Base-by-base conservation (phyloP, 2,888 invertebrate genomes). In the Sesia apiformis region DNA sequence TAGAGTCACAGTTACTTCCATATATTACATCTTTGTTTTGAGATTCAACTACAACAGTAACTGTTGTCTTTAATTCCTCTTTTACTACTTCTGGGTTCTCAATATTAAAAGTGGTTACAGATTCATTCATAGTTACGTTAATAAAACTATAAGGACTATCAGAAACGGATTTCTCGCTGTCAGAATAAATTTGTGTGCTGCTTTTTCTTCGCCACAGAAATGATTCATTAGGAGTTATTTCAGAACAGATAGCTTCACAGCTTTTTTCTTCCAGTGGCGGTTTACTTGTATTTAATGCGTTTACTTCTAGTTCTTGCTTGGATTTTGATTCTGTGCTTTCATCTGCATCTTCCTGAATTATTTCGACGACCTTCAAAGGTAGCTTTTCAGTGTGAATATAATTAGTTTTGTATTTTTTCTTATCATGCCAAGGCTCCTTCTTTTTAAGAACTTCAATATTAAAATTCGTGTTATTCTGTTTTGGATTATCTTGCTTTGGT, bases 181-280 rank as follows among this genome's bases (percentile, higher is more conserved):
- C 89, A 2, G 80, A 78, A 64, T 84, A 86, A 60, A 82, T 77
- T 66, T 82, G 84, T 51, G 78, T 76, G 58, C 65, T 76, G 62
- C 83, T 85, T 74, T 88, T 91, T 57, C 88, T 74, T 56, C 92
- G 90, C 91, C 93, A 93, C 43, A 94, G 77, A 74, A 94, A 94
- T 4, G 94, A 93, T 60, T 89, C 90, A 67, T 93, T 93, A 3
- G 93, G 93, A 63, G 91, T 85, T 55, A 92, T 84, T 7, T 71
- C 75, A 38, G 82, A 66, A 62, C 70, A 78, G 6, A 84, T 65
- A 51, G 83, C 81, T 66, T 82, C 71, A 59, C 76, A 74, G 5
- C 60, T 52, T 40, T 73, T 70, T 56, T 76, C 76, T 55, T 72
- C 65, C 55, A 67, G 60, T 52, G 58, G 60, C 56, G 39, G 52